Evolutionary conservation across 2,797 vertebrate species (phyloP).

Genomic region (Phrynocephalus forsythii): DNA sequence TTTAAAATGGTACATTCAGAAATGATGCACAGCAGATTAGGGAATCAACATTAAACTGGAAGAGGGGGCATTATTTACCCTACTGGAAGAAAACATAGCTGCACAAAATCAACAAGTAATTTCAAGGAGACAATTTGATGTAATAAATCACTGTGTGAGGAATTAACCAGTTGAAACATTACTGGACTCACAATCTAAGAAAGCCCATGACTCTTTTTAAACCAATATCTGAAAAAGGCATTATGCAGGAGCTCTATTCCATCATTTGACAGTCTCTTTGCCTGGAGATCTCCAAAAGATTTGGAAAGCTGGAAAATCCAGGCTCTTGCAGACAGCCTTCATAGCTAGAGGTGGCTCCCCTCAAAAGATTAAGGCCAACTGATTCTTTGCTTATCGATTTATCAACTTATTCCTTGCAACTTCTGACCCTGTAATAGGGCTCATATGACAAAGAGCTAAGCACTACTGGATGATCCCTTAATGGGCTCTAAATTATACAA

Average conservation of each 20-base stretch:
- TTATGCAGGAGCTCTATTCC: not conserved
- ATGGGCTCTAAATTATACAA: not conserved
- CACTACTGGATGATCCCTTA: not conserved
- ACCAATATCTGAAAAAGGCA: not conserved
- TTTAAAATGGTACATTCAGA: not conserved
- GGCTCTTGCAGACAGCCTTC: no score
- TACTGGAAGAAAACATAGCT: not conserved
- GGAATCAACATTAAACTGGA: not conserved
- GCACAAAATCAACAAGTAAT: not conserved
- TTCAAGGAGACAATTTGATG: not conserved
- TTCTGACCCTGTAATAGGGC: not conserved
- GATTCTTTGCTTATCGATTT: not conserved
- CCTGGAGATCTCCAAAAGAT: not conserved
- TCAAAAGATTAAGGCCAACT: not conserved
- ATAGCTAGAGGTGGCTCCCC: no score
- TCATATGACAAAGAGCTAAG: not conserved
- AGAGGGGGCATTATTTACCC: not conserved
- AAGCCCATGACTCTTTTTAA: not conserved
- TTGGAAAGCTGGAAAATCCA: not conserved
- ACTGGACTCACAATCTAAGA: not conserved
- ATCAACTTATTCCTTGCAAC: not conserved
- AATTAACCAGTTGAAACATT: not conserved
- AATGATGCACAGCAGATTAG: not conserved
- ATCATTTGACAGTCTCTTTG: not conserved
- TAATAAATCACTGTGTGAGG: not conserved